Conservation (phyloP, 2,888 invertebrate species). For the Eupithecia inturbata region DNA sequence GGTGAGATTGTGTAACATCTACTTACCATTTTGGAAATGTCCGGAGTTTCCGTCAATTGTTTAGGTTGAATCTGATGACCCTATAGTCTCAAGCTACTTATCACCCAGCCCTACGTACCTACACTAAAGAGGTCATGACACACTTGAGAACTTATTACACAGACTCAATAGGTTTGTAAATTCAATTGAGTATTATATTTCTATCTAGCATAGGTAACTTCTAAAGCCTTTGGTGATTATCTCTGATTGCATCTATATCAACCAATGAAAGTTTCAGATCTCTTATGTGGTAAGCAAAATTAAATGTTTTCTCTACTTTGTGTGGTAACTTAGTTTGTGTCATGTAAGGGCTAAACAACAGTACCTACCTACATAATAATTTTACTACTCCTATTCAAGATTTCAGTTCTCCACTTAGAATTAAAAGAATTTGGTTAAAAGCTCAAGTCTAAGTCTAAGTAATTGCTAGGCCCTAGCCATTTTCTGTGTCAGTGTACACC, state of each 20-base stretch:
- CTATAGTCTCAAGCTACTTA: conserved; percentile 1
- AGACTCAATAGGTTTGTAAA: neutral
- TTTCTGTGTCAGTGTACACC: too few species aligned
- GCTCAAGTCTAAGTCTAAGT: too few species aligned
- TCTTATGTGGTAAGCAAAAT: neutral
- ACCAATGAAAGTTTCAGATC: neutral
- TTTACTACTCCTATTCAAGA: neutral
- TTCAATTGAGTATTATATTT: neutral
- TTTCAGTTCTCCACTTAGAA: neutral
- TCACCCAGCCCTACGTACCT: neutral
- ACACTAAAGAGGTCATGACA: conserved; percentile 8
- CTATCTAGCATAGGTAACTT: neutral
- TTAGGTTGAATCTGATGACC: conserved; percentile 28
- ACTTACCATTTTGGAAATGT: conserved; percentile 36
- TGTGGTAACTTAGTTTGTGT: neutral
- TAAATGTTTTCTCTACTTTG: neutral
- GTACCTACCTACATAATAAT: neutral
- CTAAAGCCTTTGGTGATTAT: neutral
- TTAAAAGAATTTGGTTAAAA: neutral
- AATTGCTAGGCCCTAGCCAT: neutral
- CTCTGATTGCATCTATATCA: conserved; percentile 20
- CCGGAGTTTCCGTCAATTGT: conserved; percentile 25
- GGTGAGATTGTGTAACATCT: conserved; percentile 62
- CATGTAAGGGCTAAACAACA: neutral
- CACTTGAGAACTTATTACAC: neutral